Conservation (phyloP, 2,888 invertebrate species). For the Enchytraeus crypticus region DNA sequence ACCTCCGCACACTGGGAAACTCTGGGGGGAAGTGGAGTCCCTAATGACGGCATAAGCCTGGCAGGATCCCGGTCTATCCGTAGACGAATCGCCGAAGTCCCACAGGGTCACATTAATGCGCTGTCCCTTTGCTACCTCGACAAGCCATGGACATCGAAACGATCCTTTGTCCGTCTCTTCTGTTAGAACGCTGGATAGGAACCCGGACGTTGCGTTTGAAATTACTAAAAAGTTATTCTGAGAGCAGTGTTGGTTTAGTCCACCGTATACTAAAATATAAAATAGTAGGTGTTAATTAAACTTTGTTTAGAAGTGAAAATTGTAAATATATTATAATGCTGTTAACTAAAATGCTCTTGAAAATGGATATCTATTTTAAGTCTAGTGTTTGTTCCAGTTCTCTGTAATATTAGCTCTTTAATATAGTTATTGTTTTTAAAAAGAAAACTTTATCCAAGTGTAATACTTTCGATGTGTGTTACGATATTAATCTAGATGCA, state of each 20-base stretch:
- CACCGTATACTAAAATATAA: neutral
- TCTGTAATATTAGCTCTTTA: too few species aligned
- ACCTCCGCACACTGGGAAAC: neutral
- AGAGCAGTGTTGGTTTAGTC: neutral
- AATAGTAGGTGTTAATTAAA: neutral
- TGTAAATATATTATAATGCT: too few species aligned
- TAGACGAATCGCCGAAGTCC: slow-evolving; percentile 2
- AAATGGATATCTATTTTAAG: too few species aligned
- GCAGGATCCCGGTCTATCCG: neutral
- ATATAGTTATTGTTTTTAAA: neutral
- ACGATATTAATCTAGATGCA: too few species aligned
- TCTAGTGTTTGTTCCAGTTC: too few species aligned
- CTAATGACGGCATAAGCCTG: slow-evolving; percentile 4
- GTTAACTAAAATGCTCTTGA: too few species aligned
- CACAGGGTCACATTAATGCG: slow-evolving; percentile 6
- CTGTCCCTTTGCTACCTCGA: neutral
- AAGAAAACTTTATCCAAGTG: too few species aligned
- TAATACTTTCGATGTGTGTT: too few species aligned
- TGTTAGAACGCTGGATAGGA: slow-evolving; percentile 6
- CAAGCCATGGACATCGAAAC: slow-evolving; percentile 8
- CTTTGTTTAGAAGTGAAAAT: too few species aligned
- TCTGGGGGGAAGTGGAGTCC: neutral
- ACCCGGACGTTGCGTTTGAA: neutral
- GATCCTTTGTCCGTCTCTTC: slow-evolving; percentile 9
- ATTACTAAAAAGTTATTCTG: neutral